These are phyloP conservation scores for Melanotaenia pygmaea DNA, from an alignment of 2,797 vertebrate species.

Conservation along the genomic window DNA sequence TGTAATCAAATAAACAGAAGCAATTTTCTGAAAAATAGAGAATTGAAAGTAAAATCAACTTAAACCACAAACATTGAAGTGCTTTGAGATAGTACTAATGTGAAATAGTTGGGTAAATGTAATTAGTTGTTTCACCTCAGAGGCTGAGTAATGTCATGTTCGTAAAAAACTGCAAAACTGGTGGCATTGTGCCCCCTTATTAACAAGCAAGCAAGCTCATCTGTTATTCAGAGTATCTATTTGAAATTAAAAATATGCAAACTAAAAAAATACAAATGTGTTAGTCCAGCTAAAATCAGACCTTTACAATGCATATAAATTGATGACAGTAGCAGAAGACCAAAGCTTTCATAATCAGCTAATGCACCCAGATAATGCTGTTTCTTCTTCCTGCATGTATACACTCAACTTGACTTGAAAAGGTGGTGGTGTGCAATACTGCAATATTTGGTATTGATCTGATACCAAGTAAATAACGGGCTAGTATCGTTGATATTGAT, in stretches of 20 bases:
- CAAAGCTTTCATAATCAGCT: too few species aligned
- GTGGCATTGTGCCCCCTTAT: conserved; percentile 2
- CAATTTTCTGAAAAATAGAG: not conserved
- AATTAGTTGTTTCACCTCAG: not conserved
- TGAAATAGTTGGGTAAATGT: not conserved
- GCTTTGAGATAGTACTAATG: too few species aligned
- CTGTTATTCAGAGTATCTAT: not conserved
- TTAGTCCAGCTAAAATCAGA: too few species aligned
- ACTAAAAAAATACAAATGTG: not conserved
- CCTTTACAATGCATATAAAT: too few species aligned
- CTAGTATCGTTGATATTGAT: too few species aligned
- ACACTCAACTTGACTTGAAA: too few species aligned
- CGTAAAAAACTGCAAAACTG: conserved; percentile 5
- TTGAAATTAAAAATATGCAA: not conserved
- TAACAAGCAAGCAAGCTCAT: conserved; percentile 14
- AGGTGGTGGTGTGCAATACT: too few species aligned
- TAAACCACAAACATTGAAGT: not conserved
- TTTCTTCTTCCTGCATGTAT: too few species aligned
- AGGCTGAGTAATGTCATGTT: not conserved
- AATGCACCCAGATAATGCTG: too few species aligned
- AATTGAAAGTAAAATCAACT: not conserved
- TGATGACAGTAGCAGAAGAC: too few species aligned
- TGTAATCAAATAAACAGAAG: not conserved
- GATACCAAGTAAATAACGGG: too few species aligned
- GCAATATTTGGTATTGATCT: too few species aligned